Evolutionary conservation across 2,888 invertebrate species (phyloP).

Genomic region (Scaptomyza polygonia): DNA sequence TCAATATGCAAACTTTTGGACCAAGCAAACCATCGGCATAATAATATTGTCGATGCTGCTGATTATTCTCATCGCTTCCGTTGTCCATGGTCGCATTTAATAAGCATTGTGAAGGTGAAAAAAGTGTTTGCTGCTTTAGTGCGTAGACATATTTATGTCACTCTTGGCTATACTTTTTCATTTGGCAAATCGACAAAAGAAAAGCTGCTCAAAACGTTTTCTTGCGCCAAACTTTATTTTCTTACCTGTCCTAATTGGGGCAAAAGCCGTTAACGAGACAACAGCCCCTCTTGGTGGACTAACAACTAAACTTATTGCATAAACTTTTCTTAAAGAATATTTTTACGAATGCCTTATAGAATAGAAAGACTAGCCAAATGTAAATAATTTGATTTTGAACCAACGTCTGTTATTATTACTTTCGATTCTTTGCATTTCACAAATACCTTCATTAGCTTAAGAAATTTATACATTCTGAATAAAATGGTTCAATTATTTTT

Average conservation of each 20-base stretch:
- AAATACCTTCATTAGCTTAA: too few relatives aligned
- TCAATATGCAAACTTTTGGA: constrained; percentile 19
- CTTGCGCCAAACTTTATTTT: constrained; percentile 44
- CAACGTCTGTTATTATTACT: too few relatives aligned
- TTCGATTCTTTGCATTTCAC: too few relatives aligned
- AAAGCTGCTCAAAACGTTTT: constrained; percentile 34
- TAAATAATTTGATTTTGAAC: background rate
- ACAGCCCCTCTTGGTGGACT: background rate
- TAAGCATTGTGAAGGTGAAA: constrained; percentile 4
- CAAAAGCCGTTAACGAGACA: constrained; percentile 21
- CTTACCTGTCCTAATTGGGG: constrained; percentile 46
- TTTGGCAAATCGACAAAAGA: constrained; percentile 41
- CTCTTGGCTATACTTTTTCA: constrained; percentile 59
- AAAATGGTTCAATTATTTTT: too few relatives aligned
- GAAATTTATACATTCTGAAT: too few relatives aligned
- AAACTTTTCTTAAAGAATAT: background rate
- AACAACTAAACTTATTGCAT: background rate
- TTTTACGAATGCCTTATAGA: background rate
- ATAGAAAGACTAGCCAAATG: background rate
- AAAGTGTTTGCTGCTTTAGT: constrained; percentile 21
- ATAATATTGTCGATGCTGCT: constrained; percentile 30
- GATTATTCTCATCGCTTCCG: constrained; percentile 4
- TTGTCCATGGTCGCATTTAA: constrained; percentile 42
- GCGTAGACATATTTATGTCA: constrained; percentile 36
- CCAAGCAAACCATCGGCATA: constrained; percentile 39